Evolutionary conservation across 2,888 invertebrate genomes (phyloP).

Genomic region (Pseudoips prasinana): DNA sequence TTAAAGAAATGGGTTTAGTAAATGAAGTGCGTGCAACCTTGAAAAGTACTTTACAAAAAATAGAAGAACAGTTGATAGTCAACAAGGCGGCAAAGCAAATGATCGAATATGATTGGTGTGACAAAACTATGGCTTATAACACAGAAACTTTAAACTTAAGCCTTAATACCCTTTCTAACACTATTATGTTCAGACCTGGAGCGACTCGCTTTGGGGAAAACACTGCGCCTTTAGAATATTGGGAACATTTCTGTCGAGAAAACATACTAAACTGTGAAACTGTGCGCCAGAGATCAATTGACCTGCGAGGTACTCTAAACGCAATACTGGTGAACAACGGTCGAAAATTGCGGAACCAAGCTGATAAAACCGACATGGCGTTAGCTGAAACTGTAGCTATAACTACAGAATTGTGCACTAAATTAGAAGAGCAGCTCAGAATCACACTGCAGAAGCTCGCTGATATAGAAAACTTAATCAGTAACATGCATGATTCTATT

Average conservation of each 20-base stretch:
- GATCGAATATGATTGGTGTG: slow-evolving; percentile 95
- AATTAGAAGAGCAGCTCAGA: slow-evolving; percentile 86
- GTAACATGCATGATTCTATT: slow-evolving; percentile 85
- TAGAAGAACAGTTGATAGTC: slow-evolving; percentile 86
- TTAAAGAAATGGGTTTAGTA: slow-evolving; percentile 88
- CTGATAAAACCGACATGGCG: slow-evolving; percentile 89
- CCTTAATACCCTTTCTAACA: slow-evolving; percentile 85
- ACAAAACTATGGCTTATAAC: slow-evolving; percentile 90
- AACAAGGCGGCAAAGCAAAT: slow-evolving; percentile 91
- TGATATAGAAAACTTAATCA: slow-evolving; percentile 88
- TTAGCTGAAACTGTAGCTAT: slow-evolving; percentile 88
- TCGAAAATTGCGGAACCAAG: slow-evolving; percentile 90
- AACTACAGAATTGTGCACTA: slow-evolving; percentile 86
- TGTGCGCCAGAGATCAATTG: slow-evolving; percentile 87
- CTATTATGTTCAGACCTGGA: slow-evolving; percentile 90
- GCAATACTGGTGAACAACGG: slow-evolving; percentile 88
- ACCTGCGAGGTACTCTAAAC: slow-evolving; percentile 86
- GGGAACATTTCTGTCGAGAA: slow-evolving; percentile 91
- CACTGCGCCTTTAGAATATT: slow-evolving; percentile 85
- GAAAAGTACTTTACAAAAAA: slow-evolving; percentile 83
- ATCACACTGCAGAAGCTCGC: slow-evolving; percentile 89
- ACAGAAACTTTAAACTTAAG: slow-evolving; percentile 87
- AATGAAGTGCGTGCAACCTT: slow-evolving; percentile 85
- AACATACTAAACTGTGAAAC: slow-evolving; percentile 88
- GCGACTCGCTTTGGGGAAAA: slow-evolving; percentile 89